A percentile compares a stretch with the other conserved stretches of the same genome.
Conservation (phyloP, 53 echinoderm and acorn worm genomes). For the Holothuria leucospilota region DNA sequence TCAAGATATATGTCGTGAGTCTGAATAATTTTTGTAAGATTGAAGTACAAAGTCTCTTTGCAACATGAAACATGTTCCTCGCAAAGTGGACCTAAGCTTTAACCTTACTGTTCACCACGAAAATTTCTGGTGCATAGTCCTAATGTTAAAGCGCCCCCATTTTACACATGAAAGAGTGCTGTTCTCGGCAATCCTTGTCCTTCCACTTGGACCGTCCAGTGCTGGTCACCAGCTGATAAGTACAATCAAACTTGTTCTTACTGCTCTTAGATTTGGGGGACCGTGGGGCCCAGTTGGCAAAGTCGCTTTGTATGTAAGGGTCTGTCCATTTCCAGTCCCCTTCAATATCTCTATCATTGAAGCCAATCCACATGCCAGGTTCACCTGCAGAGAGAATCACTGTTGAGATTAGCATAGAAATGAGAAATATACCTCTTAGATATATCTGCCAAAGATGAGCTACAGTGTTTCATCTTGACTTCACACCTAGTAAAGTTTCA, state of each 20-base stretch:
- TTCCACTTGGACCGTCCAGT: slow-evolving; percentile 63
- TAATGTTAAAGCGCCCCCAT: slow-evolving; percentile 59
- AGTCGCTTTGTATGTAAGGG: slow-evolving; percentile 57
- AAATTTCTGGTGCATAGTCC: no score
- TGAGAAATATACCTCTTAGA: no score
- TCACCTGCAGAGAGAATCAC: slow-evolving; percentile 38
- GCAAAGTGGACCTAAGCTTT: no score
- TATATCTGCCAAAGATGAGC: no score
- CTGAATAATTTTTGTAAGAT: no score
- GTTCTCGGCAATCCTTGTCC: slow-evolving; percentile 58
- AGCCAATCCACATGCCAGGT: slow-evolving; percentile 85
- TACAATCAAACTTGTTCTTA: slow-evolving; percentile 62
- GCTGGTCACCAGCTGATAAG: slow-evolving; percentile 64
- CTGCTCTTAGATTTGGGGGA: slow-evolving; percentile 55
- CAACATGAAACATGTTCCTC: no score
- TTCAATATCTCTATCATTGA: slow-evolving; percentile 59
- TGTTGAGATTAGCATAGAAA: no score
- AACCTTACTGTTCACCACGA: no score
- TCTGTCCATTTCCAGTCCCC: slow-evolving; percentile 77
- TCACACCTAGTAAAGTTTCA: no score
- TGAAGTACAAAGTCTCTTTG: no score
- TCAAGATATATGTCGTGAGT: no score
- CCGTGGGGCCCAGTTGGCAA: slow-evolving; percentile 53
- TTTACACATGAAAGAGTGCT: slow-evolving; percentile 71
- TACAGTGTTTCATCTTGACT: no score